Conservation (phyloP, 2,888 invertebrate species). For the Netelia fuscicornis region DNA sequence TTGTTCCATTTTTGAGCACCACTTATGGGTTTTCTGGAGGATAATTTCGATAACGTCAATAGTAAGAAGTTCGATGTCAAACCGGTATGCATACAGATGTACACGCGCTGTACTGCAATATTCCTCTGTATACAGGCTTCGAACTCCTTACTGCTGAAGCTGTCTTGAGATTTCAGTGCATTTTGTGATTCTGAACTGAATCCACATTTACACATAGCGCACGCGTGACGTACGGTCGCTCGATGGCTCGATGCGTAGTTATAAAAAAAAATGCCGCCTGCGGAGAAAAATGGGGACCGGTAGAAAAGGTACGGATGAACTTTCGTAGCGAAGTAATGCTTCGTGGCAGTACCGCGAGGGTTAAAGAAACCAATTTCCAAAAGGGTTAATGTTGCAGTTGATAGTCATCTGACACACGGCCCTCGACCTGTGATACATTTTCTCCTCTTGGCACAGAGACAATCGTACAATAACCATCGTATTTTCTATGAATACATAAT, state of each 20-base stretch:
- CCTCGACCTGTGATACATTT: not conserved
- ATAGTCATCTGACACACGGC: conserved; percentile 21
- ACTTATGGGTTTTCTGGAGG: conserved; percentile 12
- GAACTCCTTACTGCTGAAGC: conserved; percentile 11
- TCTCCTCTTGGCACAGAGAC: not conserved
- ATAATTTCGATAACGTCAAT: conserved; percentile 11
- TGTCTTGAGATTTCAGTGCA: not conserved
- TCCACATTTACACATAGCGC: not conserved
- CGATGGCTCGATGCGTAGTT: not conserved
- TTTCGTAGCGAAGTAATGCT: conserved; percentile 16
- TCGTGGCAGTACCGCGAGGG: conserved; percentile 2
- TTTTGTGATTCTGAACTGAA: not conserved
- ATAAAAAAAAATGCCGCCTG: not conserved
- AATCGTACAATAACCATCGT: too few species aligned
- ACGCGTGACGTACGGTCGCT: conserved; percentile 8
- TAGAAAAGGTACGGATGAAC: conserved; percentile 5
- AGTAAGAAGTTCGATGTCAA: conserved; percentile 26
- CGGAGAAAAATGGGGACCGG: conserved; percentile 12
- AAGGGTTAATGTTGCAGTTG: conserved; percentile 6
- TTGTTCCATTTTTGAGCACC: conserved; percentile 15
- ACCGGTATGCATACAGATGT: not conserved
- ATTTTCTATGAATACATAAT: too few species aligned
- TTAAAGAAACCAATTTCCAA: conserved; percentile 6
- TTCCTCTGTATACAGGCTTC: conserved; percentile 5
- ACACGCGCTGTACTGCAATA: conserved; percentile 9